Conservation (phyloP, 2,113 vertebrate genomes). For the Dicerorhinus sumatrensis region DNA sequence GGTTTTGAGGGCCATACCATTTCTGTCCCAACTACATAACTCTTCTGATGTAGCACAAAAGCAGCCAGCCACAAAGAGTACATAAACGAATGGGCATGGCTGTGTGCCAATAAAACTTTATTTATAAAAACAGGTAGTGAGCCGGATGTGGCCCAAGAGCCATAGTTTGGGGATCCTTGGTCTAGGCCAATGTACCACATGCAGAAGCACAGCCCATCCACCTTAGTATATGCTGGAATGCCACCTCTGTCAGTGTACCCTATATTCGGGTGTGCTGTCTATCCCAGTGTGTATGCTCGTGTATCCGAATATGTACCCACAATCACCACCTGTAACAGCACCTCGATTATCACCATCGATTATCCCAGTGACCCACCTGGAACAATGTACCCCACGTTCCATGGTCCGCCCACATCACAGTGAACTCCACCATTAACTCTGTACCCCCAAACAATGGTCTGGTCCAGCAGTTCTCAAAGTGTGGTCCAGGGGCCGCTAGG, state of each 20-base stretch:
- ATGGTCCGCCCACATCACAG: background rate
- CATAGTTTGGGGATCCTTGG: background rate
- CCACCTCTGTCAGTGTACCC: background rate
- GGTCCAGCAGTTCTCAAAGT: background rate
- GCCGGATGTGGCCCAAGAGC: background rate
- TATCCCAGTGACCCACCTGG: too few species aligned
- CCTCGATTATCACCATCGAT: background rate
- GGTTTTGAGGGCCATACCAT: background rate
- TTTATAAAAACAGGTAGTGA: background rate
- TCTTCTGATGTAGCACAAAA: background rate
- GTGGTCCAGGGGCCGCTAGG: background rate
- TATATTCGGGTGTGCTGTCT: rapidly evolving
- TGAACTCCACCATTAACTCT: background rate
- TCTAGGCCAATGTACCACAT: background rate
- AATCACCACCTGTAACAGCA: background rate
- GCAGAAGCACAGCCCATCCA: background rate
- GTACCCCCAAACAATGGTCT: background rate
- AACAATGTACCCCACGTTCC: rapidly evolving
- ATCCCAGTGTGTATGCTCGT: background rate
- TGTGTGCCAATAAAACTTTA: conserved; percentile 20
- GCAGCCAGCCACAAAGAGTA: background rate
- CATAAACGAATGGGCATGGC: background rate
- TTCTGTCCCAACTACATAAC: background rate
- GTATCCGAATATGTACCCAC: background rate
- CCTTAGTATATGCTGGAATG: rapidly evolving